Evolutionary conservation across 2,113 vertebrate genomes (phyloP).

Genomic region (Bombycilla garrulus): DNA sequence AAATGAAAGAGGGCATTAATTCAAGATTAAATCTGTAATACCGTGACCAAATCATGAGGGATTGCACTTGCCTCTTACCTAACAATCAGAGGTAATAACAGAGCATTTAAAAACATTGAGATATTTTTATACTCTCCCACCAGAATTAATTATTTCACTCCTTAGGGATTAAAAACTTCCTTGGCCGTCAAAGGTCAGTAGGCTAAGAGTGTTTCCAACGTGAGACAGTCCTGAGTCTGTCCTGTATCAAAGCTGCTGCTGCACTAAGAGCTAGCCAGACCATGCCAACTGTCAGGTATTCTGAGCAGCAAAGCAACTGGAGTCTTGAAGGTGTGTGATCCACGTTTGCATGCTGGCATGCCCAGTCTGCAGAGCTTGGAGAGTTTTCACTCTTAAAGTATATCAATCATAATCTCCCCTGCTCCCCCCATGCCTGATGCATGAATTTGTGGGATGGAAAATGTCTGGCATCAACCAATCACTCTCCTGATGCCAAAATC

Average conservation of each 20-base stretch:
- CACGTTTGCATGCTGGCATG: background rate
- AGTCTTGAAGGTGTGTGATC: background rate
- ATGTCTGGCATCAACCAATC: background rate
- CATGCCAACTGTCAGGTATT: background rate
- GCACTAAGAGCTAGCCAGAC: background rate
- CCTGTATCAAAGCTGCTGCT: background rate
- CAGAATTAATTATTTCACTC: background rate
- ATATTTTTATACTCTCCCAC: background rate
- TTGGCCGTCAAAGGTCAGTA: background rate
- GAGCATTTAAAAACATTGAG: background rate
- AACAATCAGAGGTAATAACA: conserved; percentile 8
- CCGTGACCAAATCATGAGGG: background rate
- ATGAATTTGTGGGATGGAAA: background rate
- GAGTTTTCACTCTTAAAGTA: background rate
- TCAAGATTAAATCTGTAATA: background rate
- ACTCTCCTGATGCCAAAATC: background rate
- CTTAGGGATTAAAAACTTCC: background rate
- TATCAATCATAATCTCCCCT: background rate
- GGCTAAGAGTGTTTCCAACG: background rate
- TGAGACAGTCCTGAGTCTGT: background rate
- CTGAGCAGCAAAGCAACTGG: background rate
- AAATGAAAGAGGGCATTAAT: background rate
- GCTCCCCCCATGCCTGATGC: background rate
- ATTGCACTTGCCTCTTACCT: background rate
- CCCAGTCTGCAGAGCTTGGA: background rate